phyloP scores from a whole-genome alignment of 30 jellyfish, hydroid and myxozoan genomes.

The Cassiopea xamachana region DNA sequence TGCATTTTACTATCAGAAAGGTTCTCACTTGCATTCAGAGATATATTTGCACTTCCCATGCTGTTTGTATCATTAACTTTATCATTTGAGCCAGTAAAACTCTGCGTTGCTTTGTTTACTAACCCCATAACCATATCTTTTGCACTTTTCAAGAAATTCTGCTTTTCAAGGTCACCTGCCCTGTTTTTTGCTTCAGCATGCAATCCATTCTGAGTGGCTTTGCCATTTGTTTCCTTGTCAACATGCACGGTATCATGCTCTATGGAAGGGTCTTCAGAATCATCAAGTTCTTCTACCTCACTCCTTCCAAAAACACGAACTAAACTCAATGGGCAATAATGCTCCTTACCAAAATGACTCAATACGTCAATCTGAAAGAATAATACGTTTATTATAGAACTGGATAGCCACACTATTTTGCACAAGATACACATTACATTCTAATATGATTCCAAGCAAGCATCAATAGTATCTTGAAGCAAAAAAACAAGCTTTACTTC shows the following conservation, averaged over 20 bases:
- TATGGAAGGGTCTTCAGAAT: conserved; percentile 52
- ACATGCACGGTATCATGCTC: conserved; percentile 58
- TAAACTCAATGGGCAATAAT: conserved; percentile 96
- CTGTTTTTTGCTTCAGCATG: background rate
- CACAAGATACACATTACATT: too few relatives aligned
- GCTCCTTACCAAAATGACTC: conserved; percentile 95
- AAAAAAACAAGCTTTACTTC: too few relatives aligned
- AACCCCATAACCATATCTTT: conserved; percentile 88
- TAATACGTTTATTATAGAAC: background rate
- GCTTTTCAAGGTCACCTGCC: background rate
- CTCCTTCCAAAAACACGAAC: conserved; percentile 97
- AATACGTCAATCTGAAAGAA: conserved; percentile 77
- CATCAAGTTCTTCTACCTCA: conserved; percentile 95
- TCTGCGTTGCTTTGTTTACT: conserved; percentile 84
- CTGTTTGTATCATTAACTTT: background rate
- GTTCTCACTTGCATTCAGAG: background rate
- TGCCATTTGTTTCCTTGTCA: conserved; percentile 19
- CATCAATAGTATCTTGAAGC: too few relatives aligned
- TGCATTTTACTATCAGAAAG: background rate
- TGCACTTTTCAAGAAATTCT: conserved; percentile 81
- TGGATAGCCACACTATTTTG: background rate
- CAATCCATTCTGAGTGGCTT: background rate
- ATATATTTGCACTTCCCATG: background rate
- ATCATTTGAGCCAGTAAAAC: conserved; percentile 71
- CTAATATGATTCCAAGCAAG: too few relatives aligned